phyloP scores from a whole-genome alignment of 2,797 vertebrate genomes.

The Gobionotothen gibberifrons region DNA sequence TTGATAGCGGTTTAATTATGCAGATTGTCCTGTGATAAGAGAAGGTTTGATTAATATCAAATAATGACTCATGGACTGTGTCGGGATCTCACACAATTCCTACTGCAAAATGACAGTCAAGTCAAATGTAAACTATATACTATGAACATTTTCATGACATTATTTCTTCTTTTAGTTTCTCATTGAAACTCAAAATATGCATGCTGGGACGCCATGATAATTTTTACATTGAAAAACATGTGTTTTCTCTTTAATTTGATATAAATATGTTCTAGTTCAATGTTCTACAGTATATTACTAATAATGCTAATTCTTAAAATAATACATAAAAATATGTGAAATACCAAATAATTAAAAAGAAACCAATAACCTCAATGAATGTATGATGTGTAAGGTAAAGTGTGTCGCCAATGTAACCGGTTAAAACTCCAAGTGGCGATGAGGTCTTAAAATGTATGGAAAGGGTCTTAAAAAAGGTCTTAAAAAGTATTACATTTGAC shows the following conservation, averaged over 20 bases:
- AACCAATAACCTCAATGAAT: neutral
- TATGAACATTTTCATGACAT: neutral
- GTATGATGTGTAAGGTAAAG: neutral
- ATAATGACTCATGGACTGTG: conserved; percentile 25
- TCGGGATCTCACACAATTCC: neutral
- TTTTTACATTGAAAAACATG: neutral
- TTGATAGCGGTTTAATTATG: conserved; percentile 36
- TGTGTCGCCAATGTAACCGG: no score
- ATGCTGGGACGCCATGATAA: neutral
- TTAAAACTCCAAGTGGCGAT: no score
- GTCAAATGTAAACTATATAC: neutral
- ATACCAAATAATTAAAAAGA: neutral
- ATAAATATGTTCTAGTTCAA: neutral
- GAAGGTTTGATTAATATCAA: conserved; percentile 43
- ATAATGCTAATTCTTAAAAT: neutral
- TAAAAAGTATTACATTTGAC: no score
- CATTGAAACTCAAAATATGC: neutral
- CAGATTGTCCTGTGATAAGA: conserved; percentile 39
- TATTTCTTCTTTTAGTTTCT: neutral
- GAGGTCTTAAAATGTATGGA: no score
- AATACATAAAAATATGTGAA: neutral
- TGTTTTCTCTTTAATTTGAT: neutral
- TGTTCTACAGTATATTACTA: neutral
- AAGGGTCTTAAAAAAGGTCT: no score
- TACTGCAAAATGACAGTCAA: neutral